Base-by-base conservation (phyloP, 2,113 vertebrate species). In the Trematomus loennbergii region DNA sequence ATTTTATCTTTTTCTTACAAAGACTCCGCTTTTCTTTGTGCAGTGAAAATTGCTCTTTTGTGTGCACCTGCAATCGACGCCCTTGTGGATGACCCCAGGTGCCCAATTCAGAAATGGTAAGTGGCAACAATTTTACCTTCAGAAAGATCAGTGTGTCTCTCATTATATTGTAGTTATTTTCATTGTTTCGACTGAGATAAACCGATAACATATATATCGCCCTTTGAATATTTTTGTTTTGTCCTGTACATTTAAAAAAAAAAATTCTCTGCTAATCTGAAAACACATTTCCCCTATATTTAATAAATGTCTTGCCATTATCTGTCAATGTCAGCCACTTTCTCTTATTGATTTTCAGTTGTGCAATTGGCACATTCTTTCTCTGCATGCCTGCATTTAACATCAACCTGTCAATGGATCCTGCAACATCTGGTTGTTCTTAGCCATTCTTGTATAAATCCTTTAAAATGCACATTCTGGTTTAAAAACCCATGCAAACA, bases 41-140 rank as follows among this genome's bases (percentile, higher is more conserved):
- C 64, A 29, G 22, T 55, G 48, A 83, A 91, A 89, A 86, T 87
- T 65, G 59, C 72, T 81, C 9, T 66, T 77, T 89, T 72, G 63
- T 86, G 33, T 81, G 72, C 57, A 15, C 18, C 67, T 20, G 66
- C 84, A 88, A 79, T 87, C 74, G 22, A 88, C 91, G 71, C 65
- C 83, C 63, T 80, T 68, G 75, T 75, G 87, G 87, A 90, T 83
- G 88, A 93, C 83, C 84, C 89, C 81, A 77, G 85, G 85, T 88
- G 89, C 77, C 87, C 46, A 45, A 85, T 85, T 85, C 69, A 69
- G 50, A 78, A 62, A 65, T 54, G 94, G 94, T 95, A 89, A 94
- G 94, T 95, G 88, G 52, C 72, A 81, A 75, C 33, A 66, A 89
- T 92, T 94, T 86, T 65, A 17, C 64, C 64, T 12, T 68, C 53